A percentile compares a stretch with the other conserved stretches of the same genome.
These are phyloP conservation scores for Drosophila rhopaloa DNA, from an alignment of 1,140 invertebrate genomes.

Conservation along the genomic window DNA sequence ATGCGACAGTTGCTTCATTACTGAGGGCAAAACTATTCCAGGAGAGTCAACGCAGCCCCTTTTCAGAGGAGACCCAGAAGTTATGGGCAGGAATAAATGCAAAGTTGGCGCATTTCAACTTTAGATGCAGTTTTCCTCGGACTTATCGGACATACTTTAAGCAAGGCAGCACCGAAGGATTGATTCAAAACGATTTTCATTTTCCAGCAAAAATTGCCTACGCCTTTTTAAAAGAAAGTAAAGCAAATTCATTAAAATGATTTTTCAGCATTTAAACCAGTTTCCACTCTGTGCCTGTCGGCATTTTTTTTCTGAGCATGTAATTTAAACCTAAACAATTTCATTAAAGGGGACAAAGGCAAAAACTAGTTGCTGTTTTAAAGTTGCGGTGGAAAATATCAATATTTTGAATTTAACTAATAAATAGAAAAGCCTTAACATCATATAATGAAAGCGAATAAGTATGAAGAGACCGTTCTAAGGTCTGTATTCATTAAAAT, in stretches of 20 bases:
- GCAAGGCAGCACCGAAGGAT: neutral
- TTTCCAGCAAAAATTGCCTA: neutral
- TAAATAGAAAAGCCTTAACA: neutral
- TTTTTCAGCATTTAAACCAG: neutral
- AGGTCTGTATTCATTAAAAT: no score
- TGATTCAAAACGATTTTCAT: neutral
- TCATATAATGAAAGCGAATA: no score
- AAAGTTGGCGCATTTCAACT: slow-evolving; percentile 32
- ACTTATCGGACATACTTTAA: neutral
- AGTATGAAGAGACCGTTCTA: no score
- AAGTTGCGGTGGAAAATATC: neutral
- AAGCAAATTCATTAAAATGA: slow-evolving; percentile 1
- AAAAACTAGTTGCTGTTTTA: neutral
- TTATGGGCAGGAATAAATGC: slow-evolving; percentile 39
- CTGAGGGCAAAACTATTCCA: slow-evolving; percentile 29
- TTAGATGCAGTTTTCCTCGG: slow-evolving; percentile 17
- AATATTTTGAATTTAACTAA: neutral
- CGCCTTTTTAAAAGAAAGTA: no score
- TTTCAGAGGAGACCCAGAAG: slow-evolving; percentile 4
- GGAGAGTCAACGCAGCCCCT: slow-evolving; percentile 1
- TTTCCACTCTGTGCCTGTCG: neutral
- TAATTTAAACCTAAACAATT: neutral
- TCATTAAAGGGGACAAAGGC: neutral
- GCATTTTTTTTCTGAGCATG: neutral
- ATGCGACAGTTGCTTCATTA: slow-evolving; percentile 65